A percentile compares a stretch with the other conserved stretches of the same genome.
Evolutionary conservation across 1,140 invertebrate species (phyloP).

Genomic region (Brachionus rotundiformis): DNA sequence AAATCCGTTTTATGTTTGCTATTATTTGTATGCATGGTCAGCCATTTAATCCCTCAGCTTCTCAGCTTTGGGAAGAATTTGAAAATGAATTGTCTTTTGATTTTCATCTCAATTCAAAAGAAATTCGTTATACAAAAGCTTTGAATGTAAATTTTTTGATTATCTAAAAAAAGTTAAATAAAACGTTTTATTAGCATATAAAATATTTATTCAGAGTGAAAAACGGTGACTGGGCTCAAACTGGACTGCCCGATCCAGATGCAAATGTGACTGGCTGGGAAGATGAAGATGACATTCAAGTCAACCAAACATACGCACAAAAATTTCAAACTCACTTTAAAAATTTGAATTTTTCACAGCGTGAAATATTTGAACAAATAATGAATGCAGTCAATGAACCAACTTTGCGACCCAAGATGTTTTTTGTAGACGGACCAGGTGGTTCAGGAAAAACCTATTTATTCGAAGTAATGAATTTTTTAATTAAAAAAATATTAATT

Average conservation of each 20-base stretch:
- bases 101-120: not conserved
- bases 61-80: not conserved
- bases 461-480: conserved; percentile 55
- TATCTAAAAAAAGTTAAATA: not conserved
- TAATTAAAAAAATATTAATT: too few species aligned
- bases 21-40: not conserved
- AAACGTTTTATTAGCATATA: not conserved
- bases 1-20: not conserved
- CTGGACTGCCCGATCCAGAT: not conserved
- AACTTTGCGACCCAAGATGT: not conserved
- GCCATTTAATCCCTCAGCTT: not conserved
- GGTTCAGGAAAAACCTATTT: conserved; percentile 62
- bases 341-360: not conserved
- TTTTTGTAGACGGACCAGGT: conserved; percentile 57
- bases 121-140: not conserved
- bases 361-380: not conserved
- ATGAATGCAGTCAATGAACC: not conserved
- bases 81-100: not conserved
- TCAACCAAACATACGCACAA: not conserved
- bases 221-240: not conserved
- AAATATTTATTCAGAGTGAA: not conserved
- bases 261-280: not conserved
- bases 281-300: not conserved
- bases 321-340: not conserved
- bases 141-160: not conserved